A percentile compares a stretch with the other conserved stretches of the same genome.
These are phyloP conservation scores for Ostrea edulis DNA, from an alignment of 1,140 invertebrate species.

Conservation along the genomic window DNA sequence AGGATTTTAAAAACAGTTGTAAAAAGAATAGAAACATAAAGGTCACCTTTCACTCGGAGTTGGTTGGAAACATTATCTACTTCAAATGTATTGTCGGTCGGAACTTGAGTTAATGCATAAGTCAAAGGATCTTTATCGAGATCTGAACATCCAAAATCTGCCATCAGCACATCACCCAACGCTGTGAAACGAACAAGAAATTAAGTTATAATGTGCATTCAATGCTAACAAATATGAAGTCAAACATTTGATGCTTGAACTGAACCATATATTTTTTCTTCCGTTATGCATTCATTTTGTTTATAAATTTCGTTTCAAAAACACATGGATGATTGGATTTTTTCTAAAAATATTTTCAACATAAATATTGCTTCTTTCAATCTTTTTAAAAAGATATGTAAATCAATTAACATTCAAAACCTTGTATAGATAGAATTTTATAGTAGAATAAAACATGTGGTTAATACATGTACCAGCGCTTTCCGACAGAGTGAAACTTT, in stretches of 20 bases:
- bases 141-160: conserved; percentile 8
- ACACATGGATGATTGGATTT: not conserved
- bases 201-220: too few relatives aligned
- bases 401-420: not conserved
- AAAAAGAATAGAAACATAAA: not conserved
- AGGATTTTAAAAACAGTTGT: not conserved
- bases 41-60: conserved; percentile 40
- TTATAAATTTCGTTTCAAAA: too few relatives aligned
- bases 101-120: conserved; percentile 43
- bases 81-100: conserved; percentile 53
- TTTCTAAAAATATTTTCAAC: not conserved
- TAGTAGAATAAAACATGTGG: too few relatives aligned
- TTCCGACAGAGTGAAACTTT: conserved; percentile 12
- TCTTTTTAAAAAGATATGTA: not conserved
- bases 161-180: not conserved
- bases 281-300: too few relatives aligned
- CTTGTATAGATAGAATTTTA: not conserved
- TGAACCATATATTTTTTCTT: too few relatives aligned
- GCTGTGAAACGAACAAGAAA: not conserved
- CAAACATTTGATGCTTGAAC: too few relatives aligned
- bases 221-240: too few relatives aligned
- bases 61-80: conserved; percentile 57
- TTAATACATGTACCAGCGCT: not conserved
- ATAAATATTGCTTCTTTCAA: not conserved
- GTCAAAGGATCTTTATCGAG: conserved; percentile 20